Percentiles rank a stretch among this genome's conserved stretches.
phyloP scores from a whole-genome alignment of 2,888 invertebrate species.

The Drosophila mayaguana region DNA sequence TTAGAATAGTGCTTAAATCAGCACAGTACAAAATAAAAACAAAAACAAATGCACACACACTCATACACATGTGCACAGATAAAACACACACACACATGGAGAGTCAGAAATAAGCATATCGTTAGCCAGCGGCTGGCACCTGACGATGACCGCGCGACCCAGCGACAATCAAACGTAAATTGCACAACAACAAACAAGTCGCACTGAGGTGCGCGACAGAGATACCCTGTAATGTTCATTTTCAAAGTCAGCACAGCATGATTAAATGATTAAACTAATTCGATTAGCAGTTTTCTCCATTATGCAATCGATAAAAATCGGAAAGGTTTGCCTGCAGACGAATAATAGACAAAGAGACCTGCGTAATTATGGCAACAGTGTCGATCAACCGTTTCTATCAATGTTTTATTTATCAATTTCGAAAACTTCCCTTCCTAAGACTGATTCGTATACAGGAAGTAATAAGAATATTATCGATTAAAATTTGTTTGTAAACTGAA shows the following conservation, averaged over 20 bases:
- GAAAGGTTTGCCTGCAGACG: too few relatives aligned
- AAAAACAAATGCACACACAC: slow-evolving; percentile 28
- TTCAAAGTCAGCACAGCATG: too few relatives aligned
- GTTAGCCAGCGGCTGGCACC: slow-evolving; percentile 45
- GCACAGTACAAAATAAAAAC: slow-evolving; percentile 26
- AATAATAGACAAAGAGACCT: too few relatives aligned
- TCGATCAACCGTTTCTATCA: too few relatives aligned
- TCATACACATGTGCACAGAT: background rate
- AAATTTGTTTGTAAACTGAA: too few relatives aligned
- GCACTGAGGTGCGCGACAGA: background rate
- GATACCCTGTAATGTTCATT: slow-evolving; percentile 8
- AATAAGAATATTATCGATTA: too few relatives aligned
- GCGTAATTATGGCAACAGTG: too few relatives aligned
- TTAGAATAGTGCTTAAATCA: slow-evolving; percentile 60
- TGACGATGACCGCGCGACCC: slow-evolving; percentile 56
- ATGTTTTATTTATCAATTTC: too few relatives aligned
- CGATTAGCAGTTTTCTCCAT: background rate
- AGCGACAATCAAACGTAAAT: slow-evolving; percentile 55
- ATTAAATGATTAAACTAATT: background rate
- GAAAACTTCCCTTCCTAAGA: too few relatives aligned
- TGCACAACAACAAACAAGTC: slow-evolving; percentile 53
- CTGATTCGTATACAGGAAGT: too few relatives aligned
- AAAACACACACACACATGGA: slow-evolving; percentile 2
- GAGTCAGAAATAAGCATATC: slow-evolving; percentile 39
- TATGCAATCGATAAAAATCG: background rate